phyloP scores from a whole-genome alignment of 2,888 invertebrate genomes.

The Aplocera efformata region DNA sequence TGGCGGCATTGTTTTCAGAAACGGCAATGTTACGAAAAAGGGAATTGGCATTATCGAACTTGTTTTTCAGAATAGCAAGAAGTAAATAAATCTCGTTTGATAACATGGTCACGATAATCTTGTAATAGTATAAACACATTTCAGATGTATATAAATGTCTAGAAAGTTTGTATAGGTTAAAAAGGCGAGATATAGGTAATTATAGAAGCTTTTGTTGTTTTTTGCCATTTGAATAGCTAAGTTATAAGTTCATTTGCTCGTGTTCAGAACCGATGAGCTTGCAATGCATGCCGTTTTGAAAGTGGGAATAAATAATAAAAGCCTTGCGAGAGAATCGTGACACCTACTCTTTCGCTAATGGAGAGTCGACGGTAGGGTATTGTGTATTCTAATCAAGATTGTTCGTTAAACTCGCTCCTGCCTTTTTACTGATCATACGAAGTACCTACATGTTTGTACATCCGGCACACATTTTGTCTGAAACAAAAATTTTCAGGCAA shows the following conservation, averaged over 20 bases:
- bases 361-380: slow-evolving; percentile 61
- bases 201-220: slow-evolving; percentile 13
- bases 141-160: too few species aligned
- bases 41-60: background rate
- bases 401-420: slow-evolving; percentile 56
- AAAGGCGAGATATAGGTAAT: slow-evolving; percentile 1
- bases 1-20: slow-evolving; percentile 66
- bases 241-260: slow-evolving; percentile 62
- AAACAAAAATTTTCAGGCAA: slow-evolving; percentile 9
- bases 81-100: too few species aligned
- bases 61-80: too few species aligned
- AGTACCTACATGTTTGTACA: slow-evolving; percentile 28
- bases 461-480: slow-evolving; percentile 1
- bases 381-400: slow-evolving; percentile 71
- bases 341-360: slow-evolving; percentile 75
- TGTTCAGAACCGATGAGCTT: slow-evolving; percentile 43
- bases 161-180: too few species aligned
- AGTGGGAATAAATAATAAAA: slow-evolving; percentile 74
- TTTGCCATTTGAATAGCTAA: slow-evolving; percentile 27
- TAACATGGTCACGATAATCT: too few species aligned
- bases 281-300: slow-evolving; percentile 52
- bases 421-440: slow-evolving; percentile 58
- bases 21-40: slow-evolving; percentile 8
- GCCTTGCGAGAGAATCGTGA: slow-evolving; percentile 69
- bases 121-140: too few species aligned